These are phyloP conservation scores for Nematolebias whitei DNA, from an alignment of 2,113 vertebrate genomes.

Conservation along the genomic window DNA sequence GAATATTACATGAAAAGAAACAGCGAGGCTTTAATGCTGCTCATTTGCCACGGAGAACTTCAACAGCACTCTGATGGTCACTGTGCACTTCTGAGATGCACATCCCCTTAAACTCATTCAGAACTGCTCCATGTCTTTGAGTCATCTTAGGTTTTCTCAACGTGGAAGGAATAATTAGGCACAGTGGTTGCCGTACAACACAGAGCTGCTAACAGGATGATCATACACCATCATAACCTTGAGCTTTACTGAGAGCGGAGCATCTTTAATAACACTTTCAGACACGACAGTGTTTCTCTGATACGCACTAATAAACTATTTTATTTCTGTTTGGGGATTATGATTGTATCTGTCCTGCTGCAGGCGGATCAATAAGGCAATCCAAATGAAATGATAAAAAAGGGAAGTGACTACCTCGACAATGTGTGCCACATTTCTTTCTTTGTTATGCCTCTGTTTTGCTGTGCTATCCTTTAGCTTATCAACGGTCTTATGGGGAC, in stretches of 20 bases:
- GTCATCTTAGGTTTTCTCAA: not conserved
- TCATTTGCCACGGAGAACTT: constrained; percentile 50
- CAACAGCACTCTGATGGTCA: constrained; percentile 30
- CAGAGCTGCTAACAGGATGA: constrained; percentile 3
- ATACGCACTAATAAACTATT: constrained; percentile 42
- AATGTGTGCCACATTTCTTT: constrained; percentile 34
- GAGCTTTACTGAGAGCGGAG: constrained; percentile 13
- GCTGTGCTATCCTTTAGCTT: constrained; percentile 52
- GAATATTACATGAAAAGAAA: constrained; percentile 65
- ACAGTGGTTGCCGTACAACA: not conserved
- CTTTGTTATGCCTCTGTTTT: constrained; percentile 61
- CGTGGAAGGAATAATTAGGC: constrained; percentile 15
- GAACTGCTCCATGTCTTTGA: constrained; percentile 7
- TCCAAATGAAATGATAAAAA: constrained; percentile 68
- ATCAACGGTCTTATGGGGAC: constrained; percentile 59
- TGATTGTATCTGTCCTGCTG: constrained; percentile 53
- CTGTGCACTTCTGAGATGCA: constrained; percentile 26
- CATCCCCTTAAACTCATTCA: constrained; percentile 33
- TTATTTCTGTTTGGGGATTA: constrained; percentile 55
- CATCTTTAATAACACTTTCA: constrained; percentile 37
- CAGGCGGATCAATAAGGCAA: constrained; percentile 69
- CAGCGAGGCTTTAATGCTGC: constrained; percentile 47
- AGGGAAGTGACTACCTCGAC: constrained; percentile 38
- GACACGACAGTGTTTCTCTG: constrained; percentile 20
- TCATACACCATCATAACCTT: not conserved